A percentile compares a stretch with the other conserved stretches of the same genome.
Evolutionary conservation across 2,113 vertebrate genomes (phyloP).

Genomic region (Anoplopoma fimbria): DNA sequence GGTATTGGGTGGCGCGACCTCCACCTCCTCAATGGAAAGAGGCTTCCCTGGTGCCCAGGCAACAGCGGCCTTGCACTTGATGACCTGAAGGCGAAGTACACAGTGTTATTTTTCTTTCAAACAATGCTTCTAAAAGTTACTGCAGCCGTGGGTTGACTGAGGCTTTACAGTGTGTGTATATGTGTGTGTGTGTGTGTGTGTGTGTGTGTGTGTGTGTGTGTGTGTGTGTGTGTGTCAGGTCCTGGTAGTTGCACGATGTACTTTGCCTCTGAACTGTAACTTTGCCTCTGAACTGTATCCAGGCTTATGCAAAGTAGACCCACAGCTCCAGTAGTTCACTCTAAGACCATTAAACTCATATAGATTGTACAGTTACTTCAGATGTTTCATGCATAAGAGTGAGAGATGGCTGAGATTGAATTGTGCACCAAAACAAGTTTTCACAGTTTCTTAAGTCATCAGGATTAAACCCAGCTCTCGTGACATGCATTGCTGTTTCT

Average conservation of each 20-base stretch:
- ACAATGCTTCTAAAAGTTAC: background rate
- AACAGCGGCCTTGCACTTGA: constrained; percentile 88
- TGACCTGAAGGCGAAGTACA: constrained; percentile 76
- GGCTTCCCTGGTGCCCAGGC: constrained; percentile 86
- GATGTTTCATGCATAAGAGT: background rate
- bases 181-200: no score
- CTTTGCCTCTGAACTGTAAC: constrained; percentile 14
- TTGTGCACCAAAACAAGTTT: background rate
- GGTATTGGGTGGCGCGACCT: constrained; percentile 86
- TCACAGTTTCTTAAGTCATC: background rate
- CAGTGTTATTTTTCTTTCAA: rapidly evolving
- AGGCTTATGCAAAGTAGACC: background rate
- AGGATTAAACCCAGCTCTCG: background rate
- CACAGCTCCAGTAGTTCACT: background rate
- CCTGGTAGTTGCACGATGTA: background rate
- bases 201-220: no score
- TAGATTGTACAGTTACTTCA: background rate
- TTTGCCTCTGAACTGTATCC: background rate
- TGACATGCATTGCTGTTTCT: background rate
- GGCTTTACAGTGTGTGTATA: background rate
- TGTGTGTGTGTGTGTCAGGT: background rate
- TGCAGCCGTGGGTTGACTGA: background rate
- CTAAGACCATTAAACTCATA: no score
- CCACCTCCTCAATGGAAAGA: constrained; percentile 85
- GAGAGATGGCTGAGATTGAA: background rate